These are phyloP conservation scores for Furcula furcula DNA, from an alignment of 2,888 invertebrate genomes.

Conservation along the genomic window DNA sequence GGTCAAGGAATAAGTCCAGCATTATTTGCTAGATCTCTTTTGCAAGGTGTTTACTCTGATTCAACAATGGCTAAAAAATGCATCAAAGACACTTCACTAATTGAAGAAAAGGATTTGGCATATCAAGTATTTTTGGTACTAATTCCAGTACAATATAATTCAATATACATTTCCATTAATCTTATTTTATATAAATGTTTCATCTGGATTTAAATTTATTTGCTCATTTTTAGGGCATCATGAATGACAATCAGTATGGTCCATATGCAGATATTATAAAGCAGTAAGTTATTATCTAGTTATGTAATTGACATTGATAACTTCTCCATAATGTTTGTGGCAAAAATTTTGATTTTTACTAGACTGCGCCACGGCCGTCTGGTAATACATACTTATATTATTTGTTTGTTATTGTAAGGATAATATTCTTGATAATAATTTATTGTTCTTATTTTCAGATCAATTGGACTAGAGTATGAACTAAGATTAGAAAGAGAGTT, in stretches of 20 bases:
- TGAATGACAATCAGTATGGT: slow-evolving; percentile 93
- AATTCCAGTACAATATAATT: no score
- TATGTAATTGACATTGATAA: no score
- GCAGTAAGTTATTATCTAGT: slow-evolving; percentile 78
- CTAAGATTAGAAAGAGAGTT: slow-evolving; percentile 85
- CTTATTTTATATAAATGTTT: no score
- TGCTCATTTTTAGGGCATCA: slow-evolving; percentile 84
- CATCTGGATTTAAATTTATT: not conserved
- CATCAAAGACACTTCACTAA: slow-evolving; percentile 87
- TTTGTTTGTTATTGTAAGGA: no score
- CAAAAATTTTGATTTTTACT: no score
- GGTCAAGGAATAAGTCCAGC: slow-evolving; percentile 69
- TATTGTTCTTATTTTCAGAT: no score
- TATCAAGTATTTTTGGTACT: slow-evolving; percentile 89
- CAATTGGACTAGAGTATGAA: slow-evolving; percentile 94
- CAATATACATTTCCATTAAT: no score
- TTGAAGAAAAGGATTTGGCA: slow-evolving; percentile 86
- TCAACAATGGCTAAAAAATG: slow-evolving; percentile 74
- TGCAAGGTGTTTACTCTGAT: slow-evolving; percentile 70
- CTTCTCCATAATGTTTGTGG: no score
- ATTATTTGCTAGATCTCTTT: slow-evolving; percentile 66
- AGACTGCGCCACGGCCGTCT: no score
- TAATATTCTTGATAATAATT: no score
- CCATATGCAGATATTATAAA: slow-evolving; percentile 89
- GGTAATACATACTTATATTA: no score